Evolutionary conservation across 1,140 invertebrate genomes (phyloP).

Genomic region (Papilio helenus): DNA sequence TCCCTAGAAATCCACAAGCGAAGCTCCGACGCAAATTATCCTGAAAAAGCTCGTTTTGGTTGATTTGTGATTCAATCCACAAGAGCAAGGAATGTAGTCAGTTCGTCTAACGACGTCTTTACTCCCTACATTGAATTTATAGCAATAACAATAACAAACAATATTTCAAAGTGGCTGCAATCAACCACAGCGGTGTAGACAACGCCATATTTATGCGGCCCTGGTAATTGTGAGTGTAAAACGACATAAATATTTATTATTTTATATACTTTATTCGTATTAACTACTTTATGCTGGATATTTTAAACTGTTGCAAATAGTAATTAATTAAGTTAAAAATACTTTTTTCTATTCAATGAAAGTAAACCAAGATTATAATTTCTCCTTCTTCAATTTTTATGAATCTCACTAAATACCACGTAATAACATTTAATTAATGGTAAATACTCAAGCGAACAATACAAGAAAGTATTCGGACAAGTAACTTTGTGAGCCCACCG

Average conservation of each 20-base stretch:
- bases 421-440: neutral
- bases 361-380: neutral
- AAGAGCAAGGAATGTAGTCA: neutral
- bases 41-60: slow-evolving; percentile 30
- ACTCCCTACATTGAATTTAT: neutral
- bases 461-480: neutral
- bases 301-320: no score
- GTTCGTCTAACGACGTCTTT: slow-evolving; percentile 30
- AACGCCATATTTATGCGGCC: neutral
- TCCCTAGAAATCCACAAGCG: slow-evolving; percentile 14
- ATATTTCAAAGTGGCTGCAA: slow-evolving; percentile 33
- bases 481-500: neutral
- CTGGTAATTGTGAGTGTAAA: neutral
- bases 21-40: slow-evolving; percentile 21
- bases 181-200: slow-evolving; percentile 17
- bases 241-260: neutral
- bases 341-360: neutral
- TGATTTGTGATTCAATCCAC: slow-evolving; percentile 29
- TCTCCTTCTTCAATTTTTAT: no score
- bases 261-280: neutral
- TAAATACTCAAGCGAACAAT: neutral
- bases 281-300: no score
- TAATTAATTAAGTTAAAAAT: no score
- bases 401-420: neutral
- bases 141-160: slow-evolving; percentile 10